Conservation (phyloP, 1,140 invertebrate genomes). For the Mya arenaria region DNA sequence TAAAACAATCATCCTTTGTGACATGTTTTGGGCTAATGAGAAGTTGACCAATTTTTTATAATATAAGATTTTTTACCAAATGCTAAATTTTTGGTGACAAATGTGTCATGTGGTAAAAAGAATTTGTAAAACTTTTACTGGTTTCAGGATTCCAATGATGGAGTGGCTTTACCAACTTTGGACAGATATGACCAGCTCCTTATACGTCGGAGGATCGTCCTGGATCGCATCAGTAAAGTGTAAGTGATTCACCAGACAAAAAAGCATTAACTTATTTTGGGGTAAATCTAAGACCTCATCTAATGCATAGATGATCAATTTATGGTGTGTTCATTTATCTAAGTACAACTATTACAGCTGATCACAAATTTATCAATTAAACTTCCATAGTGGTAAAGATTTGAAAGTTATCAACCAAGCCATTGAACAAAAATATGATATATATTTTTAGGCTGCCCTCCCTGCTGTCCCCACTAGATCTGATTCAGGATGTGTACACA, state of each 20-base stretch:
- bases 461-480: slow-evolving; percentile 59
- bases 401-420: neutral
- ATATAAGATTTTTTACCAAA: too few species aligned
- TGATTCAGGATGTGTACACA: slow-evolving; percentile 67
- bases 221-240: slow-evolving; percentile 75
- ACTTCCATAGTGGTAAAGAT: neutral
- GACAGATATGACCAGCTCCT: slow-evolving; percentile 75
- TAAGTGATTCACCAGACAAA: slow-evolving; percentile 55
- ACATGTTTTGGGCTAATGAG: too few species aligned
- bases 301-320: neutral
- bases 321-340: neutral
- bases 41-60: too few species aligned
- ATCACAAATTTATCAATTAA: neutral
- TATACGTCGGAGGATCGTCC: slow-evolving; percentile 76
- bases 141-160: too few species aligned
- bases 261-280: neutral
- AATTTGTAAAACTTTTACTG: too few species aligned
- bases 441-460: neutral
- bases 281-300: neutral
- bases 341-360: neutral
- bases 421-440: neutral
- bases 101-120: too few species aligned
- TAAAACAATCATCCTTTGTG: too few species aligned
- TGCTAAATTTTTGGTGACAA: too few species aligned
- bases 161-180: slow-evolving; percentile 73